Evolutionary conservation across 2,888 invertebrate genomes (phyloP).

Genomic region (Polylopha cassiicola): DNA sequence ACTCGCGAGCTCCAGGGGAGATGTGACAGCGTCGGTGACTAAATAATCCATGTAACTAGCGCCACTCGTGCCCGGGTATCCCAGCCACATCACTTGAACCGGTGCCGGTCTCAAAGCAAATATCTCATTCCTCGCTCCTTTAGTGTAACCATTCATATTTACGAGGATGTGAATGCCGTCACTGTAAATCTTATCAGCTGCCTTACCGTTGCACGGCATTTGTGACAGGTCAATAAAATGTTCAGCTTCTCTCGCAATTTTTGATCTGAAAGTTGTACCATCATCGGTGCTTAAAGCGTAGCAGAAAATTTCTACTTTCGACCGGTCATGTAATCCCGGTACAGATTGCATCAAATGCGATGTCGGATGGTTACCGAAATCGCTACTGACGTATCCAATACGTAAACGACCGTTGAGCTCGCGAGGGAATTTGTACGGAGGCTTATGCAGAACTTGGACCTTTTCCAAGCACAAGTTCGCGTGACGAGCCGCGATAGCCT

Average conservation of each 20-base stretch:
- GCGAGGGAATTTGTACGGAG: conserved; percentile 87
- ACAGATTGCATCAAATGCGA: conserved; percentile 99
- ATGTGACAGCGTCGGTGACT: conserved; percentile 96
- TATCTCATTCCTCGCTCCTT: conserved; percentile 99
- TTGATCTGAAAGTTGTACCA: conserved; percentile 97
- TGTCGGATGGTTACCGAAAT: conserved; percentile 99
- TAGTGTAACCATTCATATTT: conserved; percentile 99
- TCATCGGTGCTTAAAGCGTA: conserved; percentile 98
- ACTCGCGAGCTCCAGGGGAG: conserved; percentile 90
- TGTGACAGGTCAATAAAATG: conserved; percentile 97
- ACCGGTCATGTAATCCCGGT: conserved; percentile 93
- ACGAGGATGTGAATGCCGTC: conserved; percentile 98
- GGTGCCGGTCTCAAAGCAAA: conserved; percentile 98
- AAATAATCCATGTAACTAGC: conserved; percentile 99
- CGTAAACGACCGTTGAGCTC: conserved; percentile 85
- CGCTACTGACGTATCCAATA: conserved; percentile 98
- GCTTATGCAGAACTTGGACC: conserved; percentile 95
- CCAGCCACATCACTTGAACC: conserved; percentile 99
- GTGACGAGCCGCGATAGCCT: conserved; percentile 97
- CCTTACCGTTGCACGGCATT: conserved; percentile 97
- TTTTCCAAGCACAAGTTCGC: conserved; percentile 98
- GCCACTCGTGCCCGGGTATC: conserved; percentile 99
- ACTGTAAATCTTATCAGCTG: conserved; percentile 95
- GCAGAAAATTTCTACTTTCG: conserved; percentile 93
- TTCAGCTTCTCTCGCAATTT: conserved; percentile 95